These are phyloP conservation scores for Chaetops frenatus DNA, from an alignment of 2,113 vertebrate genomes.

Conservation along the genomic window DNA sequence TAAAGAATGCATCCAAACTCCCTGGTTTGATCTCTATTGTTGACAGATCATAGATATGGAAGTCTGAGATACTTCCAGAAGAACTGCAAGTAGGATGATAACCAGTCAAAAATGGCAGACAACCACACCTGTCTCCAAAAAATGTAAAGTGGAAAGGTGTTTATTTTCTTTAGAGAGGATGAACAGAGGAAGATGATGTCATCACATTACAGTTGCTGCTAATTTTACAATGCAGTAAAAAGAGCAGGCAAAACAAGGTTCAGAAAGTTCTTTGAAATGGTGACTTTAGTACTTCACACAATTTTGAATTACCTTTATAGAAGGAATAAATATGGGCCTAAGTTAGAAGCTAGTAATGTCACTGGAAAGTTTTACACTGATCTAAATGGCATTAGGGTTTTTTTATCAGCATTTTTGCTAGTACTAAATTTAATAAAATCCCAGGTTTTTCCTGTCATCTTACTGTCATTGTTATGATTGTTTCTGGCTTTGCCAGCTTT, in stretches of 20 bases:
- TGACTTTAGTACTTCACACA: not conserved
- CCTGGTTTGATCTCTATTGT: constrained; percentile 25
- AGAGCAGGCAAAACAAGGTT: not conserved
- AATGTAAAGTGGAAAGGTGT: not conserved
- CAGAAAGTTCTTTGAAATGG: not conserved
- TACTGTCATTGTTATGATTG: not conserved
- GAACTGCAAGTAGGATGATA: not conserved
- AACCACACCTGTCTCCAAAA: not conserved
- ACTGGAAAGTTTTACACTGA: not conserved
- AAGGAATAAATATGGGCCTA: not conserved
- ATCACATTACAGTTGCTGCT: not conserved
- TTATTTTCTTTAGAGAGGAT: not conserved
- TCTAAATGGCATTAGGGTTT: not conserved
- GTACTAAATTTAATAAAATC: not conserved
- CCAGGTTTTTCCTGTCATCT: not conserved
- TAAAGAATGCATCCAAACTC: not conserved
- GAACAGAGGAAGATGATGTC: not conserved
- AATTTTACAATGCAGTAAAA: not conserved
- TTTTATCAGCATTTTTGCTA: not conserved
- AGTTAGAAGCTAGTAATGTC: not conserved
- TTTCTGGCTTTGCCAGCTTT: not conserved
- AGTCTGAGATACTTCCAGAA: constrained; percentile 8
- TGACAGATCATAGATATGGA: constrained; percentile 49
- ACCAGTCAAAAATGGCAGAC: constrained; percentile 30
- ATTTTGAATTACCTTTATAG: not conserved